phyloP scores from a whole-genome alignment of 2,888 invertebrate genomes.

The Perdita meconis region DNA sequence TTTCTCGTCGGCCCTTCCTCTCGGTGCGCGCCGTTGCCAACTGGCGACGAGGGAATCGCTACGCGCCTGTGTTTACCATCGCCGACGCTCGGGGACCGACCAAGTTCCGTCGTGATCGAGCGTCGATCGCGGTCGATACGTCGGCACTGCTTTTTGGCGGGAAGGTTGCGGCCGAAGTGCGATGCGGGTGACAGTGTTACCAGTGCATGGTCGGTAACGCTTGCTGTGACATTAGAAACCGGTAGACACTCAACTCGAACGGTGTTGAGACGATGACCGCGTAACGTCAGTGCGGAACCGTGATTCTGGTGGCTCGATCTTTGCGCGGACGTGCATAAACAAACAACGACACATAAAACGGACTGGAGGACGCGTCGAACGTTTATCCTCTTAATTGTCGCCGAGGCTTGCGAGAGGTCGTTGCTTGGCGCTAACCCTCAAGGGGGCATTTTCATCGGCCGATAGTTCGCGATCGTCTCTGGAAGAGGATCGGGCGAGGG shows the following conservation, averaged over 20 bases:
- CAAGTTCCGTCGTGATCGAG: neutral
- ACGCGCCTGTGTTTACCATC: neutral
- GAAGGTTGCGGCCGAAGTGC: conserved; percentile 32
- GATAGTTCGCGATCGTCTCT: neutral
- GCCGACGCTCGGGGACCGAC: neutral
- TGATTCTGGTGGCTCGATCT: no score
- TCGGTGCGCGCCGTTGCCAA: conserved; percentile 6
- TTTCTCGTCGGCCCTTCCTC: conserved; percentile 19
- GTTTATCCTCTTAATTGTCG: neutral
- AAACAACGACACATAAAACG: neutral
- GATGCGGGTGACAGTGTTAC: conserved; percentile 36
- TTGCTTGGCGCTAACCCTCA: neutral
- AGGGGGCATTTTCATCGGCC: neutral
- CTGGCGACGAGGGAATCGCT: neutral
- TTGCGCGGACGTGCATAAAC: neutral
- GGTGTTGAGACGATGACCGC: neutral
- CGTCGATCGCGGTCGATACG: neutral
- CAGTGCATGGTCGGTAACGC: conserved; percentile 24
- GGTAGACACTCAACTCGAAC: neutral
- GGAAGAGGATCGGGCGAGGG: neutral
- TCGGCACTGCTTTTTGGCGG: conserved; percentile 45
- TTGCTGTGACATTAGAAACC: neutral
- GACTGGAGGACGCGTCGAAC: neutral
- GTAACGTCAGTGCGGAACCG: neutral
- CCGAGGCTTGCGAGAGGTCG: neutral